These are phyloP conservation scores for Montipora efflorescens DNA, from an alignment of 64 coral and sea anemone genomes.

Conservation along the genomic window DNA sequence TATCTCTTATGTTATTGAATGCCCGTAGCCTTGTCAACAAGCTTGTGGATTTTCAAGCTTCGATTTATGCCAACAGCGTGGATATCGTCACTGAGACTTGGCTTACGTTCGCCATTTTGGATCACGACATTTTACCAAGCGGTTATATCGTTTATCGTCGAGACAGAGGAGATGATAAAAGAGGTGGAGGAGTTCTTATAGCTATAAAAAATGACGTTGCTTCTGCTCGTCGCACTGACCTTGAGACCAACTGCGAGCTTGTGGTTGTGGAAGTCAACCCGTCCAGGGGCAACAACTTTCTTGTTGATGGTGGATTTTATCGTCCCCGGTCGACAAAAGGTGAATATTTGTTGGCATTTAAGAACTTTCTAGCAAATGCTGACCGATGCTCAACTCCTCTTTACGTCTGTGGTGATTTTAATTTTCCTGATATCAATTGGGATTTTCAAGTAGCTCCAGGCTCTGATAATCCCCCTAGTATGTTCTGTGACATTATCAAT, in stretches of 20 bases:
- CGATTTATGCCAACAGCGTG: slow-evolving; percentile 8
- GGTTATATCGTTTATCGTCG: slow-evolving; percentile 2
- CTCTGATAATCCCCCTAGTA: slow-evolving; percentile 24
- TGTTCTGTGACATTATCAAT: slow-evolving; percentile 60
- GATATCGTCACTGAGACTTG: slow-evolving; percentile 22
- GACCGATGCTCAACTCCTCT: neutral
- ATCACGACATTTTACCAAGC: slow-evolving; percentile 1
- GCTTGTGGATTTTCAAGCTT: slow-evolving; percentile 12
- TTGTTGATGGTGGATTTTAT: too few relatives aligned
- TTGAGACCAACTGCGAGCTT: too few relatives aligned
- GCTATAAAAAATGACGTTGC: neutral
- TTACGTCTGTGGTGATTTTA: slow-evolving; percentile 46
- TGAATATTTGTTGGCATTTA: slow-evolving; percentile 8
- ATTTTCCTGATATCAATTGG: slow-evolving; percentile 55
- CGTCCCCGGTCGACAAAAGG: neutral
- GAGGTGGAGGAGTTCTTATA: slow-evolving; percentile 35
- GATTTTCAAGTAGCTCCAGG: slow-evolving; percentile 41
- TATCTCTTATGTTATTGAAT: too few relatives aligned
- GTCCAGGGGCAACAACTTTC: too few relatives aligned
- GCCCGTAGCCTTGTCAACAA: neutral
- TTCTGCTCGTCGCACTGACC: neutral
- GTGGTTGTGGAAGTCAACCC: too few relatives aligned
- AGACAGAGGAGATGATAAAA: slow-evolving; percentile 5
- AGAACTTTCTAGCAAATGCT: slow-evolving; percentile 1
- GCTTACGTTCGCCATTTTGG: slow-evolving; percentile 21